A percentile compares a stretch with the other conserved stretches of the same genome.
Conservation (phyloP, 2,888 invertebrate genomes). For the Petrolisthes manimaculis region DNA sequence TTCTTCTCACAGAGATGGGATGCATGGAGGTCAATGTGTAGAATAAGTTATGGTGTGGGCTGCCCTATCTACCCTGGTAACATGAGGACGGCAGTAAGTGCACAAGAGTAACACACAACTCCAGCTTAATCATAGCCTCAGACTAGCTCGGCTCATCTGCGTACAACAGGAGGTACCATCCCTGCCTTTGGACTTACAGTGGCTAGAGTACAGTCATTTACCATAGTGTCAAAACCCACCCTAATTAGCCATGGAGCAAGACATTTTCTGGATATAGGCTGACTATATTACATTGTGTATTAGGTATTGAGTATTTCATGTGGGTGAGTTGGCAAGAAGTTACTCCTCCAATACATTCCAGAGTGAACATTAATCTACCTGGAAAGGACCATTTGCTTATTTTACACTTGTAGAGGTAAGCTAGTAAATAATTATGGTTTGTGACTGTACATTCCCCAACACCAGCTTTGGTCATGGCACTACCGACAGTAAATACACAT, state of each 20-base stretch:
- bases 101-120: constrained; percentile 44
- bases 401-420: not conserved
- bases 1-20: no score
- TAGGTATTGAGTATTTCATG: no score
- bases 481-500: not conserved
- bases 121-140: constrained; percentile 35
- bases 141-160: not conserved
- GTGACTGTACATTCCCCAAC: not conserved
- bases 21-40: not conserved
- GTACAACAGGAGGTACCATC: not conserved
- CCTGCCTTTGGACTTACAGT: not conserved
- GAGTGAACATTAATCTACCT: no score
- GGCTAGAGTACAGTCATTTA: no score
- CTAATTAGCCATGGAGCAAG: no score
- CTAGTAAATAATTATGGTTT: no score
- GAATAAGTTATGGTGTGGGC: not conserved
- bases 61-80: constrained; percentile 20
- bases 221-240: no score
- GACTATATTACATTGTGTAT: no score
- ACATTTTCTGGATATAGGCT: no score
- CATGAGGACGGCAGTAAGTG: constrained; percentile 47
- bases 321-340: no score
- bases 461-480: not conserved
- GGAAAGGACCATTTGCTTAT: not conserved
- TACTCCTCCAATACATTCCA: no score